These are phyloP conservation scores for Limosa lapponica DNA, from an alignment of 2,797 vertebrate genomes.

Conservation along the genomic window DNA sequence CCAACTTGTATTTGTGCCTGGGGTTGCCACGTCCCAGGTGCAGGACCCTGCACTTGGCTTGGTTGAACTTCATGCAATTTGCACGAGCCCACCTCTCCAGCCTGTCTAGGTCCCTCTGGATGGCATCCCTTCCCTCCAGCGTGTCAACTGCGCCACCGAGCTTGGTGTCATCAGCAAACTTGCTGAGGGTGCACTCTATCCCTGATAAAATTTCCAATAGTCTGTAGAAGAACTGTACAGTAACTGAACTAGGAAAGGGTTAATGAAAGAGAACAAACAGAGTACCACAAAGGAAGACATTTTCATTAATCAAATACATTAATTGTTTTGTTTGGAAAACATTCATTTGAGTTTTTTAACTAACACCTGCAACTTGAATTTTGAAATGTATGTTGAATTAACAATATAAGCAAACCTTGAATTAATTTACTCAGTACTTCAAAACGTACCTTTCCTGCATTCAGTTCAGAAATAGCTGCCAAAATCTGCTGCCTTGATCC, in stretches of 20 bases:
- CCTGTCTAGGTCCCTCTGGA: no score
- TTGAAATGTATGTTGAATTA: not conserved
- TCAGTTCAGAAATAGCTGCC: constrained; percentile 96
- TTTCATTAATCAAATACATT: not conserved
- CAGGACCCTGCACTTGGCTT: no score
- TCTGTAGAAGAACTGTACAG: not conserved
- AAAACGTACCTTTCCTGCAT: constrained; percentile 92
- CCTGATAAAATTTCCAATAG: not conserved
- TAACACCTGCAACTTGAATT: not conserved
- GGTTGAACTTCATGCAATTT: no score
- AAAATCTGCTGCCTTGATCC: constrained; percentile 96
- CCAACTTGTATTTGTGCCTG: no score
- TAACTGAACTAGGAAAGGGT: not conserved
- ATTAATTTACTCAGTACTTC: not conserved
- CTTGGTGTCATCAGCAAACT: no score
- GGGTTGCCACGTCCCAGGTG: no score
- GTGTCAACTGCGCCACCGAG: no score
- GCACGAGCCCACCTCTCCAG: no score
- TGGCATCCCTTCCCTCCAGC: no score
- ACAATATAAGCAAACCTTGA: not conserved
- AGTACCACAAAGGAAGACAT: not conserved
- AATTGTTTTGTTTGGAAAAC: not conserved
- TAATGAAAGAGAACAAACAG: not conserved
- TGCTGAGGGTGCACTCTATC: no score
- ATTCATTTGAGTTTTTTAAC: not conserved